Conservation (phyloP, 2,113 vertebrate genomes). For the Acrocephalus arundinaceus region DNA sequence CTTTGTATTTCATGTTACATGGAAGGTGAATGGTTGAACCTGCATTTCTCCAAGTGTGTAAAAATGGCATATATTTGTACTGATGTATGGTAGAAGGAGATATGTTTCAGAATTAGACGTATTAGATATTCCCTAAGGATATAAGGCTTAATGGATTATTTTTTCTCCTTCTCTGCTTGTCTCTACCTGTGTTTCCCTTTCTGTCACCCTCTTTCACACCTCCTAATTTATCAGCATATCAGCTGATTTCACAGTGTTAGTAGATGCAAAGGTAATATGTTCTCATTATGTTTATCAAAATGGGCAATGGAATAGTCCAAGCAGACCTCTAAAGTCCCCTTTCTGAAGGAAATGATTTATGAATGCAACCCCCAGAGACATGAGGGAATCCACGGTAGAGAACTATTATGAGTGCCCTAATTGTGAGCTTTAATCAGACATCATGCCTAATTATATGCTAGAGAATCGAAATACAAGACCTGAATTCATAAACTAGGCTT, state of each 20-base stretch:
- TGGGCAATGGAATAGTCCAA: background rate
- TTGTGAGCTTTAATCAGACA: slow-evolving; percentile 33
- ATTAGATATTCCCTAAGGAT: background rate
- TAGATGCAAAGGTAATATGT: background rate
- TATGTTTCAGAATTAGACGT: background rate
- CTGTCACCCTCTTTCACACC: background rate
- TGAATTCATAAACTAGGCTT: slow-evolving; percentile 30
- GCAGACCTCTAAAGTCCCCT: background rate
- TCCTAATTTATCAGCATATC: background rate
- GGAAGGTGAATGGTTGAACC: background rate
- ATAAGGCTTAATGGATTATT: background rate
- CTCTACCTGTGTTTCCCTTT: background rate
- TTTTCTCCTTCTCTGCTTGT: background rate
- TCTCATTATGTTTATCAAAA: background rate
- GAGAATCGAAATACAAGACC: background rate
- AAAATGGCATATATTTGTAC: background rate
- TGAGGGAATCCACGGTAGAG: background rate
- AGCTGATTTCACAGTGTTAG: background rate
- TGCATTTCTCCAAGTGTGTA: background rate
- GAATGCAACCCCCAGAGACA: background rate
- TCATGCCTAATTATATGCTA: background rate
- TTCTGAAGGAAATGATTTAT: background rate
- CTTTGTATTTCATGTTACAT: background rate
- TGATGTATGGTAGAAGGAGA: background rate
- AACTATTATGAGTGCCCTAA: background rate